Conservation (phyloP, 2,888 invertebrate genomes). For the Thymelicus sylvestris region DNA sequence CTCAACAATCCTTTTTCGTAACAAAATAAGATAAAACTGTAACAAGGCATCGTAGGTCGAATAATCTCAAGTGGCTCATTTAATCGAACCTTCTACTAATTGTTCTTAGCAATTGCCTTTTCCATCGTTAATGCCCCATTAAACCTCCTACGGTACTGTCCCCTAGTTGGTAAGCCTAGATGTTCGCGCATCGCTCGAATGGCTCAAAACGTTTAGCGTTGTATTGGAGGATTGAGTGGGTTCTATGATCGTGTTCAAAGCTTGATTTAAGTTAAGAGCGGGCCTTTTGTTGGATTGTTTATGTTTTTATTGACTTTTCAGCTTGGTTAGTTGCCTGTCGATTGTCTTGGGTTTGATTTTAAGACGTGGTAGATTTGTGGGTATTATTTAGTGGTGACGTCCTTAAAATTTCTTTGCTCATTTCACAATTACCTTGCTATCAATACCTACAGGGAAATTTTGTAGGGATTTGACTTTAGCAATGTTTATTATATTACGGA, state of each 20-base stretch:
- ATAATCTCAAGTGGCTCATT: constrained; percentile 18
- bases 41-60: not conserved
- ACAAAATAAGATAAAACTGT: constrained; percentile 16
- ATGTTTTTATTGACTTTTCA: constrained; percentile 1
- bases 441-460: too few species aligned
- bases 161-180: constrained; percentile 33
- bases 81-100: constrained; percentile 51
- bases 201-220: constrained; percentile 35
- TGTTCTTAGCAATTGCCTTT: constrained; percentile 69
- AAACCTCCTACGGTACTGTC: constrained; percentile 42
- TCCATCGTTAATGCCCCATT: constrained; percentile 61
- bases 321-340: not conserved
- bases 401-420: too few species aligned
- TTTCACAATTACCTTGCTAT: too few species aligned
- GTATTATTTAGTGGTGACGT: too few species aligned
- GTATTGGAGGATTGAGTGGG: constrained; percentile 28
- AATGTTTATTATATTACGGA: too few species aligned
- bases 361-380: too few species aligned
- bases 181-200: constrained; percentile 18
- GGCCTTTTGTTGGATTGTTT: constrained; percentile 1
- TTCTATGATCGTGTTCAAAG: constrained; percentile 5
- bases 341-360: too few species aligned
- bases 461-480: too few species aligned
- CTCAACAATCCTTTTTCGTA: not conserved
- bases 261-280: constrained; percentile 9